Percentiles rank a stretch among this genome's conserved stretches.
Conservation (phyloP, 2,797 vertebrate species). For the Mus spretus region DNA sequence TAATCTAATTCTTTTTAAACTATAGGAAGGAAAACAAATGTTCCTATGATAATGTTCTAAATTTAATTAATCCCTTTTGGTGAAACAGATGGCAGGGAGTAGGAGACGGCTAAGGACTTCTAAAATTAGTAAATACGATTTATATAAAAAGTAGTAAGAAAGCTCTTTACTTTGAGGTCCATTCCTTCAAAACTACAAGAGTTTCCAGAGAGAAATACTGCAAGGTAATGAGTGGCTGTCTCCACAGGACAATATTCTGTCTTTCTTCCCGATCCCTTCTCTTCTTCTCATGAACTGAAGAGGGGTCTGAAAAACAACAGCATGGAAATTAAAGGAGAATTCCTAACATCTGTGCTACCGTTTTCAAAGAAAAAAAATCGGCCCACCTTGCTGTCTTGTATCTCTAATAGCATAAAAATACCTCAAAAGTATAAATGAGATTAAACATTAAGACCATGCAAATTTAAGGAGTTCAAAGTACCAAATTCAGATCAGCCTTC, state of each 20-base stretch:
- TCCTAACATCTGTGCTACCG: neutral
- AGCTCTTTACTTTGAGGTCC: slow-evolving; percentile 95
- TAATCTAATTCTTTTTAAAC: slow-evolving; percentile 58
- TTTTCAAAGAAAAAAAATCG: slow-evolving; percentile 33
- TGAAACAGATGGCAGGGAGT: slow-evolving; percentile 36
- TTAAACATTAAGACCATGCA: neutral
- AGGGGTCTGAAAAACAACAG: slow-evolving; percentile 89
- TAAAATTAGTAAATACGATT: slow-evolving; percentile 63
- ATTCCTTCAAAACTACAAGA: slow-evolving; percentile 96
- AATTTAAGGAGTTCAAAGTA: neutral
- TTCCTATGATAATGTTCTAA: slow-evolving; percentile 66
- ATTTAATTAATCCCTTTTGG: slow-evolving; percentile 67
- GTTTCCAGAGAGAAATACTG: slow-evolving; percentile 97
- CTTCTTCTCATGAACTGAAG: slow-evolving; percentile 92
- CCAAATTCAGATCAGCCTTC: neutral
- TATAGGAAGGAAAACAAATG: slow-evolving; percentile 64
- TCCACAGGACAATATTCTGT: slow-evolving; percentile 96
- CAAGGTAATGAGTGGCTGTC: slow-evolving; percentile 94
- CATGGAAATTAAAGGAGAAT: slow-evolving; percentile 61
- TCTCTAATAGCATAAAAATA: slow-evolving; percentile 43
- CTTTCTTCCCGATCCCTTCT: slow-evolving; percentile 95
- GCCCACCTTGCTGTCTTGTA: neutral
- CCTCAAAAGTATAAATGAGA: neutral
- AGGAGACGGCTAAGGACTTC: slow-evolving; percentile 33
- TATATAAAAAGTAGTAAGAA: slow-evolving; percentile 83